Percentiles rank a stretch among this genome's conserved stretches.
Conservation (phyloP, 2,888 invertebrate species). For the Timema cristinae region DNA sequence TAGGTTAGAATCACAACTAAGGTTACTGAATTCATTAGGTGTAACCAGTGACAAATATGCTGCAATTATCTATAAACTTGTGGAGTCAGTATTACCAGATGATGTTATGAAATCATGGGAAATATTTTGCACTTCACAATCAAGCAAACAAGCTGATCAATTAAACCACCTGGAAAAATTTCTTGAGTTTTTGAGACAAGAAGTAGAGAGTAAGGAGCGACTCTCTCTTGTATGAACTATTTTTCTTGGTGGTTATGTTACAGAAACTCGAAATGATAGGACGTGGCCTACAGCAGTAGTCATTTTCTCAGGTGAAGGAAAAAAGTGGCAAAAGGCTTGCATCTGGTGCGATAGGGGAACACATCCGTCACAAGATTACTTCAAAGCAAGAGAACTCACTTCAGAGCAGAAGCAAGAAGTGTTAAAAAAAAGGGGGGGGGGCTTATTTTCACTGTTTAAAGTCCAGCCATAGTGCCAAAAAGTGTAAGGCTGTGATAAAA, state of each 20-base stretch:
- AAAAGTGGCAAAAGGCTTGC: neutral
- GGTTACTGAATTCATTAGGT: neutral
- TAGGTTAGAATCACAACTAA: too few species aligned
- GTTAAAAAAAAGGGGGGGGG: neutral
- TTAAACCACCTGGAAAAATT: neutral
- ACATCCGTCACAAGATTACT: neutral
- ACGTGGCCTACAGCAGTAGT: neutral
- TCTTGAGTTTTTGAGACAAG: neutral
- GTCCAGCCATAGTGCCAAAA: neutral
- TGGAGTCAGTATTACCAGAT: neutral
- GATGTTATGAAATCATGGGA: neutral
- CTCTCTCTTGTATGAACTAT: neutral
- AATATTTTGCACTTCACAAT: neutral
- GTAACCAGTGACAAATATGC: constrained; percentile 1
- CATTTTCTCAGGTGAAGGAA: neutral
- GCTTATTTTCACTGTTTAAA: neutral
- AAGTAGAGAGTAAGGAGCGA: constrained; percentile 1
- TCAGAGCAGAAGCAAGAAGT: neutral
- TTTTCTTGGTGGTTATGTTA: neutral
- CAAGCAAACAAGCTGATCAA: neutral
- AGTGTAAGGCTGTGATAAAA: neutral
- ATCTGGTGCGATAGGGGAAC: too few species aligned
- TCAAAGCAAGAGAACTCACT: neutral
- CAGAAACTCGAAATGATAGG: neutral
- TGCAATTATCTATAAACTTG: neutral